Evolutionary conservation across 2,113 vertebrate species (phyloP).

Genomic region (Hydrochoerus hydrochaeris): DNA sequence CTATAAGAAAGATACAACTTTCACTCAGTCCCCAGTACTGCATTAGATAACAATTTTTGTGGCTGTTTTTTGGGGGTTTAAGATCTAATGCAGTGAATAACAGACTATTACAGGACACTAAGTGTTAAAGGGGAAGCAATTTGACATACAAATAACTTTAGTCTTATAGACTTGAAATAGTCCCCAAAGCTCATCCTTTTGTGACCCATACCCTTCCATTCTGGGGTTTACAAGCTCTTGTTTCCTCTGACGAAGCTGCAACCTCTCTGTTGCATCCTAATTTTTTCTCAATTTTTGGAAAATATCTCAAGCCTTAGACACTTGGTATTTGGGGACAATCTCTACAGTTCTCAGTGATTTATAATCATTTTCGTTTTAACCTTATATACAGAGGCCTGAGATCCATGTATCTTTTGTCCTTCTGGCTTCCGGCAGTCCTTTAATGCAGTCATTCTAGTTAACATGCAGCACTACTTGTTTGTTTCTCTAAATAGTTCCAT

Average conservation of each 20-base stretch:
- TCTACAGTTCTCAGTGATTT: neutral
- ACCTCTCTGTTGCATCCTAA: neutral
- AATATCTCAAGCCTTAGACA: neutral
- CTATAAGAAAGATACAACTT: neutral
- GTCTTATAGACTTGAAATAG: neutral
- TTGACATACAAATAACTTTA: neutral
- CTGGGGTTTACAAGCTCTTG: neutral
- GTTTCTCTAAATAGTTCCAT: conserved; percentile 61
- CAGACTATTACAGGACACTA: neutral
- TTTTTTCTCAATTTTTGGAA: conserved; percentile 12
- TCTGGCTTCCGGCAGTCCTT: conserved; percentile 43
- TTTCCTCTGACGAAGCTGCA: neutral
- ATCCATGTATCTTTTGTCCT: conserved; percentile 58
- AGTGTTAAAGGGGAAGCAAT: neutral
- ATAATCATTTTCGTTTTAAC: conserved; percentile 24
- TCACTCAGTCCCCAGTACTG: neutral
- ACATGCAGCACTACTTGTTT: conserved; percentile 55
- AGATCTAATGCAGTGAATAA: neutral
- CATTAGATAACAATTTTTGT: neutral
- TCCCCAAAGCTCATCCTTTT: neutral
- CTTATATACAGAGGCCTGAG: neutral
- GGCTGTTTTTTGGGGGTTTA: neutral
- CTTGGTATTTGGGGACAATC: neutral
- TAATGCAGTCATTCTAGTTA: conserved; percentile 59
- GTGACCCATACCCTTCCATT: neutral